These are phyloP conservation scores for Leptinotarsa rubiginosa DNA, from an alignment of 2,888 invertebrate genomes.

Conservation along the genomic window DNA sequence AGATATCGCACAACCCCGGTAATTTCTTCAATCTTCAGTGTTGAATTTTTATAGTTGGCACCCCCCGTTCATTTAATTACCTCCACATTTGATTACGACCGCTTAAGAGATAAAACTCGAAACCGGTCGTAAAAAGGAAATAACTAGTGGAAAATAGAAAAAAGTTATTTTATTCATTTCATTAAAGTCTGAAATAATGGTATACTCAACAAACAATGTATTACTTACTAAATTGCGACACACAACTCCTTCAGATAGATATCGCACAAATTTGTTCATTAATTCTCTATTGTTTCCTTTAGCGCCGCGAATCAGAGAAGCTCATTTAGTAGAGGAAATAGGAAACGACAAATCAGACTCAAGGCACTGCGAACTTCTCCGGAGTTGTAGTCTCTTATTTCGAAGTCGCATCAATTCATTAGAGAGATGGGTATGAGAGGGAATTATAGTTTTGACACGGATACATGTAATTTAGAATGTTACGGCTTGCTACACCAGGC, in stretches of 20 bases:
- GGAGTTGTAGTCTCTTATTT: neutral
- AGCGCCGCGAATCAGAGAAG: neutral
- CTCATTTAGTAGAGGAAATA: neutral
- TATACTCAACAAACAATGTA: no score
- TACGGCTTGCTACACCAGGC: no score
- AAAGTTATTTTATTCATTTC: no score
- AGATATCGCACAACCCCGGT: neutral
- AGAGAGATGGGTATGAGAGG: neutral
- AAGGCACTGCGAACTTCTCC: neutral
- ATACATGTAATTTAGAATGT: no score
- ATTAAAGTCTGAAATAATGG: no score
- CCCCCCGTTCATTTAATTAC: no score
- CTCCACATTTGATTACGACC: no score
- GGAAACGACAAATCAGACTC: slow-evolving; percentile 14
- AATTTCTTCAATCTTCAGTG: no score
- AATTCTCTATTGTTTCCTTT: neutral
- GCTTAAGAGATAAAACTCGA: no score
- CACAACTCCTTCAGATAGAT: neutral
- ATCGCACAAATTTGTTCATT: neutral
- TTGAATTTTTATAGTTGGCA: no score
- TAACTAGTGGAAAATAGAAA: no score
- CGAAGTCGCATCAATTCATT: neutral
- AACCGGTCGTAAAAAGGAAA: no score
- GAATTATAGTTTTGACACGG: neutral
- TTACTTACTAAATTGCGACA: neutral